A percentile compares a stretch with the other conserved stretches of the same genome.
Conservation (phyloP, 2,797 vertebrate species). For the Enteromius trimaculatus region DNA sequence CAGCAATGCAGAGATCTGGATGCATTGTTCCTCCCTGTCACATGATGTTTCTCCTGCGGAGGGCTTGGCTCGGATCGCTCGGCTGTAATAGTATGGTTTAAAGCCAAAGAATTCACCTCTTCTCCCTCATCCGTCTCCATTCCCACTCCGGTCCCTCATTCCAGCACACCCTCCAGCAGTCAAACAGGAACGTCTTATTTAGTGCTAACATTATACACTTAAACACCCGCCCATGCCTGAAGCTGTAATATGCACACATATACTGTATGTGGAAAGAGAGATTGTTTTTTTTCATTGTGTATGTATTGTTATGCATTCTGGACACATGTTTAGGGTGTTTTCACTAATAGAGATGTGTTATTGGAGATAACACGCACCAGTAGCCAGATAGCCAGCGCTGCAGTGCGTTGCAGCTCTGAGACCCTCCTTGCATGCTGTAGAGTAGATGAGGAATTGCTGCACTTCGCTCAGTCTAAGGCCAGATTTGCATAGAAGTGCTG, state of each 20-base stretch:
- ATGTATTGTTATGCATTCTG: conserved; percentile 26
- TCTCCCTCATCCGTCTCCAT: conserved; percentile 31
- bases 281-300: not conserved
- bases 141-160: conserved; percentile 37
- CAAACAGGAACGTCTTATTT: conserved; percentile 43
- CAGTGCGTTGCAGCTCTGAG: conserved; percentile 53
- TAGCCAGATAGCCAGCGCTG: conserved; percentile 44
- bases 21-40: conserved; percentile 29
- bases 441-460: conserved; percentile 64
- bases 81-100: conserved; percentile 52
- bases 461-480: conserved; percentile 47
- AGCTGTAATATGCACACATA: conserved; percentile 11
- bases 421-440: conserved; percentile 59
- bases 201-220: conserved; percentile 18
- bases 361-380: conserved; percentile 38
- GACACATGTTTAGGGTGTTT: conserved; percentile 32
- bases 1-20: conserved; percentile 24
- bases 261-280: not conserved
- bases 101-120: conserved; percentile 49
- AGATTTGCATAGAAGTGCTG: conserved; percentile 66
- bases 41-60: conserved; percentile 46
- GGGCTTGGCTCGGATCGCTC: conserved; percentile 40
- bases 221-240: conserved; percentile 15
- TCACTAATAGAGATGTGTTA: conserved; percentile 41
- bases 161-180: conserved; percentile 48